Evolutionary conservation across 2,888 invertebrate species (phyloP).

Genomic region (Ommatoiulus sabulosus): DNA sequence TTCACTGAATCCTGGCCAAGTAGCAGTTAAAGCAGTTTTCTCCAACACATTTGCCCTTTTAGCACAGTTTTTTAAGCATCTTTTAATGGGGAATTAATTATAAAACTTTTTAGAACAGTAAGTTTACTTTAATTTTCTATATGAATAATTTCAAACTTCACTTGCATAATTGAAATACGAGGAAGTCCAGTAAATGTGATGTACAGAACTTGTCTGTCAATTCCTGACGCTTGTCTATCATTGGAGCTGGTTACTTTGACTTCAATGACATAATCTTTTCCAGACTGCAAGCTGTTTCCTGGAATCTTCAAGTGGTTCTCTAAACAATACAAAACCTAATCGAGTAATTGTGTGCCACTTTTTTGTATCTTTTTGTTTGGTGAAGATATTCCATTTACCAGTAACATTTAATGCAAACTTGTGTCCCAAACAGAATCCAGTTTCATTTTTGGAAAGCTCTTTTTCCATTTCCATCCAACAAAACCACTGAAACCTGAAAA

Average conservation of each 20-base stretch:
- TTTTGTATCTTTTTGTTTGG: not conserved
- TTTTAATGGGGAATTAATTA: not conserved
- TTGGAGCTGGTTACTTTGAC: conserved; percentile 39
- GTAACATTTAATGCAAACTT: not conserved
- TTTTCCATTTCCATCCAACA: not conserved
- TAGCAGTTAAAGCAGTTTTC: conserved; percentile 20
- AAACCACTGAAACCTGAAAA: conserved; percentile 31
- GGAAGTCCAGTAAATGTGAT: not conserved
- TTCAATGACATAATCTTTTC: not conserved
- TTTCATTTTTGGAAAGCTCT: not conserved
- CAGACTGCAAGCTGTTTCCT: not conserved
- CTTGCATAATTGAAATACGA: not conserved
- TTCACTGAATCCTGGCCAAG: not conserved
- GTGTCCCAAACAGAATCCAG: not conserved
- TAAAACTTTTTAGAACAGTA: not conserved
- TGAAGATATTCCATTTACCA: not conserved
- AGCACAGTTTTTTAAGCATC: conserved; percentile 37
- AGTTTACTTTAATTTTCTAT: not conserved
- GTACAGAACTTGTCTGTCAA: not conserved
- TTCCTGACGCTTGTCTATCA: not conserved
- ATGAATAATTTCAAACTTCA: not conserved
- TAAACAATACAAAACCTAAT: not conserved
- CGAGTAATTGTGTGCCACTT: not conserved
- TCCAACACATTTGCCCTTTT: conserved; percentile 31
- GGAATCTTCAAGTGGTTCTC: conserved; percentile 4